Evolutionary conservation across 2,113 vertebrate genomes (phyloP).

Genomic region (Anolis sagrei): DNA sequence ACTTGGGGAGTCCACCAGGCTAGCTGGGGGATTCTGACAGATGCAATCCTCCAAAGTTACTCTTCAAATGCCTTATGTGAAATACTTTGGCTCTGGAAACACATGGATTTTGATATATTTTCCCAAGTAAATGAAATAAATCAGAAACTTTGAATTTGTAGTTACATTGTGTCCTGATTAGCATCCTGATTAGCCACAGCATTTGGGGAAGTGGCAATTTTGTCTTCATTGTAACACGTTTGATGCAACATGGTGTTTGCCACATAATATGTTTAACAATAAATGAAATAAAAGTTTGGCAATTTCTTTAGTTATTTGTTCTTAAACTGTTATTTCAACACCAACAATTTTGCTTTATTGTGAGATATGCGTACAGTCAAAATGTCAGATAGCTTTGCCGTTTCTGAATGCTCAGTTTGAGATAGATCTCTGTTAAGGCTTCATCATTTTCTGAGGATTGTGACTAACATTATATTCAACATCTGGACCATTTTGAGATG

Average conservation of each 20-base stretch:
- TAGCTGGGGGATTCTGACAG: too few relatives aligned
- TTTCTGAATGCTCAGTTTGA: not conserved
- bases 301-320: not conserved
- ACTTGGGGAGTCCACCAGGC: too few relatives aligned
- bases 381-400: not conserved
- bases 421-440: not conserved
- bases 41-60: too few relatives aligned
- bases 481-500: slow-evolving; percentile 34
- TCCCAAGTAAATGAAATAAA: too few relatives aligned
- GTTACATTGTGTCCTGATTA: too few relatives aligned
- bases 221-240: not conserved
- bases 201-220: too few relatives aligned
- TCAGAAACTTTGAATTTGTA: too few relatives aligned
- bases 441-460: not conserved
- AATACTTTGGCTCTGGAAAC: too few relatives aligned
- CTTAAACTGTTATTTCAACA: slow-evolving; percentile 8
- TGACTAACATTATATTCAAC: not conserved
- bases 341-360: not conserved
- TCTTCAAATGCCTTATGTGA: too few relatives aligned
- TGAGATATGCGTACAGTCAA: not conserved
- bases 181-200: too few relatives aligned
- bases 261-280: not conserved
- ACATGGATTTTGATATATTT: too few relatives aligned
- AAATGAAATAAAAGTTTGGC: not conserved
- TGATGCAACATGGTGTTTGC: not conserved